These are phyloP conservation scores for Synergus itoensis DNA, from an alignment of 2,888 invertebrate genomes.

Conservation along the genomic window DNA sequence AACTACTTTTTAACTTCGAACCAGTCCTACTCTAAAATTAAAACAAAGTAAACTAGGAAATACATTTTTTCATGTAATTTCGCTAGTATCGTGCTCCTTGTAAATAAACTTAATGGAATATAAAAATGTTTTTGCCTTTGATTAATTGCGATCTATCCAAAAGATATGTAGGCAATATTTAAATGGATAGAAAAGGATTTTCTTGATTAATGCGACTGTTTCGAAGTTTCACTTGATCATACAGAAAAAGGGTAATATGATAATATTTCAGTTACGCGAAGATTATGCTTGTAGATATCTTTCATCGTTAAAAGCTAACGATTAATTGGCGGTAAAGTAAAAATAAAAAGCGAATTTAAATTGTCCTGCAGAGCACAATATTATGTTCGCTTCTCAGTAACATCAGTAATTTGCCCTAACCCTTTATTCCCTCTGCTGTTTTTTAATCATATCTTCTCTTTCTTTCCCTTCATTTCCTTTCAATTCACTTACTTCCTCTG, in stretches of 20 bases:
- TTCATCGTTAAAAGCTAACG: slow-evolving; percentile 13
- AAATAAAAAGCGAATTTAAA: not conserved
- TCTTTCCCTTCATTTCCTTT: slow-evolving; percentile 21
- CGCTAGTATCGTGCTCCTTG: not conserved
- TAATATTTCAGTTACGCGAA: not conserved
- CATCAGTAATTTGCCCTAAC: slow-evolving; percentile 4
- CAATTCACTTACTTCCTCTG: slow-evolving; percentile 40
- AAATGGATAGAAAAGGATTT: not conserved
- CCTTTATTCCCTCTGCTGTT: not conserved
- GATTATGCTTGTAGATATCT: slow-evolving; percentile 21
- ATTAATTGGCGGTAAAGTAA: not conserved
- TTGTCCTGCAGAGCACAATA: not conserved
- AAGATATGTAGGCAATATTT: not conserved
- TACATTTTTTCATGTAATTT: not conserved
- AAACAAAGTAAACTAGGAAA: not conserved
- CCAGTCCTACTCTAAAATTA: slow-evolving; percentile 15
- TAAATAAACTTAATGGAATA: not conserved
- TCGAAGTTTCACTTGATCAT: not conserved
- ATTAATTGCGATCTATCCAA: not conserved
- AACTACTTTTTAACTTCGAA: slow-evolving; percentile 27
- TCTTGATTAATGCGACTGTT: not conserved
- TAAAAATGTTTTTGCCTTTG: not conserved
- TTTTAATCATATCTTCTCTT: slow-evolving; percentile 8
- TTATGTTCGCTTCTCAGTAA: not conserved
- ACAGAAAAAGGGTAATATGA: not conserved